Base-by-base conservation (phyloP, 2,797 vertebrate species). In the Diceros bicornis region DNA sequence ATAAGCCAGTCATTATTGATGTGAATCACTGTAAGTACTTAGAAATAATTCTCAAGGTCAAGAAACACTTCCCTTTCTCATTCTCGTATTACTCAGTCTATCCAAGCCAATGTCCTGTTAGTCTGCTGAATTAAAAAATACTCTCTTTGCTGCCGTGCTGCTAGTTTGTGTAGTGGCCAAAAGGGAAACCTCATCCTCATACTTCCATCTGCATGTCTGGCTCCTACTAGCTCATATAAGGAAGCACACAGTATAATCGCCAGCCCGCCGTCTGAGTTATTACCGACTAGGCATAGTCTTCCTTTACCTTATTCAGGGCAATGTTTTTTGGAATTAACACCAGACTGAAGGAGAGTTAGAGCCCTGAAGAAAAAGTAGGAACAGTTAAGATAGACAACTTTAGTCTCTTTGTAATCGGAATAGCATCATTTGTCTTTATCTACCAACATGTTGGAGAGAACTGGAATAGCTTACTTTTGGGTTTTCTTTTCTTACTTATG, bases 1-100 rank as follows among this genome's bases (percentile, higher is more conserved):
- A 82, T n/a, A 62, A 89, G 37, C 13, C 41, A 93, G 82, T n/a
- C 20, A n/a, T 55, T 75, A 61, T 1, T n/a, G 41, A 77, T 52
- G 0, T 16, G 71, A 74, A 41, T 78, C 37, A 68, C 23, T 61
- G 0, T 7, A 29, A 87, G 29, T 25, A 77, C n/a, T 78, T 82
- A 20, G 74, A 96, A 91, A 84, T 92, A 34, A 66, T 74, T 94
- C 74, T 55, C 57, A 17, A 71, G 41, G n/a, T 69, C 7, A 89
- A 29, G 14, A 96, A 85, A 66, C 7, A 50, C 20, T 23, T 88
- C 10, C 2, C 9, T 16, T 91, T 82, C 32, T 74, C 2, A 50
- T 5, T 37, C 29, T 75, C 37, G 41, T 12, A 14, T 68, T 74
- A 32, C 62, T 34, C 17, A 69, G 27, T 79, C 62, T 84, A 6